Base-by-base conservation (phyloP, 2,888 invertebrate genomes). In the Apoda limacodes region DNA sequence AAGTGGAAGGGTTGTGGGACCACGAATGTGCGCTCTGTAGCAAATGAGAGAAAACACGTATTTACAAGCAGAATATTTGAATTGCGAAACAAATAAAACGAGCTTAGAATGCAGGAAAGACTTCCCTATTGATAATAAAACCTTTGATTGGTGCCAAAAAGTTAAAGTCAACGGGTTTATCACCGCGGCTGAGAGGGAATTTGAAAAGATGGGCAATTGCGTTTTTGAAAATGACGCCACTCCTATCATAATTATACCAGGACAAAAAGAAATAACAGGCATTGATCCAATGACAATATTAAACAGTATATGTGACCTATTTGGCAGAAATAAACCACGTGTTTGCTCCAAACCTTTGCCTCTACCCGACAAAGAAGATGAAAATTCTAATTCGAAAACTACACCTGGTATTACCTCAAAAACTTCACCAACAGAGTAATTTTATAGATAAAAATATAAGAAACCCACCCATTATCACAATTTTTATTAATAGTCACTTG, bases 51-150 rank as follows among this genome's bases (percentile, higher is more conserved):
- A 24, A 13, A 30, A 30, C 11, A 4, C 19, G 3, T 9, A 7
- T 9, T 11, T 24, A 7, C 30, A 30, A 24, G 30, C 30, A 9
- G 17, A 22, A 4, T 30, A 30, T 13, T 24, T 30, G 4, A 30
- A 30, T 19, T 30, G 30, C 11, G 30, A 23, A 15, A 24, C 23
- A 4, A 9, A 24, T 1, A 13, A 19, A 6, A 9, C 9, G 2
- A 2, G 6, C 5, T 3, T 9, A 19, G 19, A 19, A 22, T 19
- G 2, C 6, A n/a, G 13, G n/a, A 5, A 17, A 15, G 6, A 20
- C 10, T 19, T 19, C 9, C 23, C 30, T 11, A 9, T 30, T n/a
- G 4, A 9, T 15, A 3, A 19, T 13, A 30, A 12, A 10, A 23
- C 17, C 13, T 11, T 17, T 7, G 4, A 24, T 4, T 23, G 11